Evolutionary conservation across 2,113 vertebrate species (phyloP).

Genomic region (Tapirus terrestris): DNA sequence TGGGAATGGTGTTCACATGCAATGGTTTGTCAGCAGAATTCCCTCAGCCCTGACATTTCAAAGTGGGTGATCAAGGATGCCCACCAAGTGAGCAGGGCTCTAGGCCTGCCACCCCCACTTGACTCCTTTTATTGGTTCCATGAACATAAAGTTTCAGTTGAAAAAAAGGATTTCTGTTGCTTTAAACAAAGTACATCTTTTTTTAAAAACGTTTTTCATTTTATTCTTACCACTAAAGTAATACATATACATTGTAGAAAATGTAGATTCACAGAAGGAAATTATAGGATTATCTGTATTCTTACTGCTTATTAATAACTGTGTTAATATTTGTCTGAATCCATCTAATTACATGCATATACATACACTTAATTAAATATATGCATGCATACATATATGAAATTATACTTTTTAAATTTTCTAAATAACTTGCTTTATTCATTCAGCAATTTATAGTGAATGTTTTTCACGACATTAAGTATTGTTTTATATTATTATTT

Average conservation of each 20-base stretch:
- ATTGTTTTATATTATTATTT: neutral
- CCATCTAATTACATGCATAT: neutral
- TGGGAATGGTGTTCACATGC: too few relatives aligned
- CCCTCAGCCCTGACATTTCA: neutral
- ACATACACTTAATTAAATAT: neutral
- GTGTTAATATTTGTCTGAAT: neutral
- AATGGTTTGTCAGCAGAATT: neutral
- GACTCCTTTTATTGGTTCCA: neutral
- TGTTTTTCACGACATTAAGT: neutral
- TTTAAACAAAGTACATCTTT: constrained; percentile 24
- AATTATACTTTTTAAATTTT: constrained; percentile 1
- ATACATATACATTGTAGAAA: neutral
- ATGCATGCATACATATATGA: neutral
- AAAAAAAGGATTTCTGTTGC: neutral
- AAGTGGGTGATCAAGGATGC: neutral
- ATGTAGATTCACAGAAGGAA: neutral
- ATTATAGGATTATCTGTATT: neutral
- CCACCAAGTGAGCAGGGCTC: neutral
- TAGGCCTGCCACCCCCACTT: neutral
- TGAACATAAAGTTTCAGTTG: neutral
- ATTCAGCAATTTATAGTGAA: constrained; percentile 1
- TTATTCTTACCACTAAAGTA: neutral
- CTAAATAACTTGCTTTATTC: neutral
- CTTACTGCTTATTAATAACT: neutral
- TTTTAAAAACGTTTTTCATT: neutral